Evolutionary conservation across 2,888 invertebrate genomes (phyloP).

Genomic region (Parnassius apollo): DNA sequence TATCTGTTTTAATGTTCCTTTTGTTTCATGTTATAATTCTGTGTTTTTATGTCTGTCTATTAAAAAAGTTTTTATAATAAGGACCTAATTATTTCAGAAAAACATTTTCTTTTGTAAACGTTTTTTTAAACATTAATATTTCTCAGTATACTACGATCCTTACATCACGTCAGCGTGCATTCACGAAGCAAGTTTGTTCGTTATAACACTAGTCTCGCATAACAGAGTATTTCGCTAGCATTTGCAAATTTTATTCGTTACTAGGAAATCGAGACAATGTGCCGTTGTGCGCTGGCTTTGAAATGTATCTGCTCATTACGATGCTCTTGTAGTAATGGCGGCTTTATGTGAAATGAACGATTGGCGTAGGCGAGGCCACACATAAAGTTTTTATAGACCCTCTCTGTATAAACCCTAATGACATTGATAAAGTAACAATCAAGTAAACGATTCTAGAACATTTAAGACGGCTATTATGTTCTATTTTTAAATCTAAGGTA

Average conservation of each 20-base stretch:
- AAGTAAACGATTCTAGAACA: too few species aligned
- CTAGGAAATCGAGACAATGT: slow-evolving; percentile 35
- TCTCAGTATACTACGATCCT: neutral
- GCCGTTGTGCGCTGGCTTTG: slow-evolving; percentile 35
- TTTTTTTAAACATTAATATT: neutral
- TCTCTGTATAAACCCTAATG: neutral
- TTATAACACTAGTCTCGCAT: slow-evolving; percentile 27
- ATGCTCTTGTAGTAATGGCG: slow-evolving; percentile 15
- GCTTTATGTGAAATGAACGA: slow-evolving; percentile 14
- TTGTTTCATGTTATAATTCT: too few species aligned
- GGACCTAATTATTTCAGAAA: too few species aligned
- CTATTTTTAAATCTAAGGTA: too few species aligned
- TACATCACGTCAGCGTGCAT: neutral
- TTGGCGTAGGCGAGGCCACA: neutral
- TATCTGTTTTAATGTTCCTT: too few species aligned
- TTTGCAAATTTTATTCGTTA: slow-evolving; percentile 33
- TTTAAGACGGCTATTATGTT: too few species aligned
- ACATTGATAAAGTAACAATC: neutral
- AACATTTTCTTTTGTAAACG: neutral
- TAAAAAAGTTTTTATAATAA: too few species aligned
- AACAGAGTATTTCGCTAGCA: slow-evolving; percentile 32
- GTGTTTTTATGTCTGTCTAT: too few species aligned
- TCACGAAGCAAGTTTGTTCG: slow-evolving; percentile 11
- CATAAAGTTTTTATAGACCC: slow-evolving; percentile 1
- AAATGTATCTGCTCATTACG: slow-evolving; percentile 35